Evolutionary conservation across 2,797 vertebrate genomes (phyloP).

Genomic region (Pantherophis vulpinus): DNA sequence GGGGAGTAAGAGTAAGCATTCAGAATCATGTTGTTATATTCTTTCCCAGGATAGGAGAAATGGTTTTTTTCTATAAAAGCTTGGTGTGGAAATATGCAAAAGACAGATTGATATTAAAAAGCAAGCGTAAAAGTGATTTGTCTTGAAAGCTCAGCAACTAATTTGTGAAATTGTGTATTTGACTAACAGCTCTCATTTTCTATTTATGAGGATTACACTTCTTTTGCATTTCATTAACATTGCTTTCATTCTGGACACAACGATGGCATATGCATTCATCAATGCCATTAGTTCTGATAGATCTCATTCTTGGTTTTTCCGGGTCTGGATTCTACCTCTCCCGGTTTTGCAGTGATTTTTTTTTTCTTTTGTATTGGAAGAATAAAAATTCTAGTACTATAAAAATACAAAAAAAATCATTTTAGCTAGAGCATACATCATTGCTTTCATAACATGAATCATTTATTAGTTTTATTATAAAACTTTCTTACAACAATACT

Average conservation of each 20-base stretch:
- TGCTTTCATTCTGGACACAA: not conserved
- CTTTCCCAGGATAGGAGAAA: not conserved
- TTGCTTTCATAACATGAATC: not conserved
- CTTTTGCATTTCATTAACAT: not conserved
- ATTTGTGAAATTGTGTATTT: conserved; percentile 4
- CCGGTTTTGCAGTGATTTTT: not conserved
- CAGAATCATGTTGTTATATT: not conserved
- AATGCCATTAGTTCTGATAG: not conserved
- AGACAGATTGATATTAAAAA: not conserved
- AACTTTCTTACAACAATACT: not conserved
- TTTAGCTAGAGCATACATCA: not conserved
- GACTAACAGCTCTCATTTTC: not conserved
- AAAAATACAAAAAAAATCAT: not conserved
- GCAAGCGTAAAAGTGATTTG: not conserved
- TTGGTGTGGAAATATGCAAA: not conserved
- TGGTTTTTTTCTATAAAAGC: not conserved
- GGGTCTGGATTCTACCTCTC: not conserved
- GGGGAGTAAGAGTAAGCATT: not conserved
- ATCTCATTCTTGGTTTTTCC: not conserved
- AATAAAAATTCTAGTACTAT: not conserved
- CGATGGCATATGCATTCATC: not conserved
- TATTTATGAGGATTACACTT: not conserved
- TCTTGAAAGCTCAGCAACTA: not conserved
- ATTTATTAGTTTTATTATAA: not conserved
- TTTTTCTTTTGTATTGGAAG: not conserved